Evolutionary conservation across 2,113 vertebrate genomes (phyloP).

Genomic region (Percina caprodes): DNA sequence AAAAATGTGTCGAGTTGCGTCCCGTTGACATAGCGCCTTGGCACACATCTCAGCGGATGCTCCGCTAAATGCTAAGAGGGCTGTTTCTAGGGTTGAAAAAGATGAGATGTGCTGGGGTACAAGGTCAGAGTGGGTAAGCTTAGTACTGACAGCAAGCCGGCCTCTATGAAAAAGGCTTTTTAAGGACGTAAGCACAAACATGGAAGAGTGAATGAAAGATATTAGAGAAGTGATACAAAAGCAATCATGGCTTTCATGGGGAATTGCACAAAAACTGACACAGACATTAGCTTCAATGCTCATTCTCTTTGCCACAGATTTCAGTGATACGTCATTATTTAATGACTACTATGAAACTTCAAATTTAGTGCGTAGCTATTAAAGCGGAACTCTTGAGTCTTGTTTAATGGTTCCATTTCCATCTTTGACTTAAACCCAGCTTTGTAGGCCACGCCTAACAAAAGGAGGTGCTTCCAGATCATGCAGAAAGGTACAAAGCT

Average conservation of each 20-base stretch:
- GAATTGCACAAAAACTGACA: constrained; percentile 31
- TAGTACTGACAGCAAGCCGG: constrained; percentile 44
- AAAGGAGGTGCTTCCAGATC: constrained; percentile 18
- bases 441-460: constrained; percentile 31
- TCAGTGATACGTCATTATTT: constrained; percentile 34
- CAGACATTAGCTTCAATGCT: constrained; percentile 46
- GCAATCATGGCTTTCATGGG: constrained; percentile 70
- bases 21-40: constrained; percentile 54
- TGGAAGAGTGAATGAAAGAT: constrained; percentile 44
- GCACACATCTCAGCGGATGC: constrained; percentile 55
- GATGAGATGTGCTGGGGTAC: constrained; percentile 33
- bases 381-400: constrained; percentile 33
- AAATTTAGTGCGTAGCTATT: constrained; percentile 20
- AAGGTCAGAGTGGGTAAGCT: constrained; percentile 56
- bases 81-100: constrained; percentile 36
- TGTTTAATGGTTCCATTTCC: constrained; percentile 45
- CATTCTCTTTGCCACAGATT: constrained; percentile 41
- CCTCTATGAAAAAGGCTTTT: constrained; percentile 47
- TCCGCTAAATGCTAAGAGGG: constrained; percentile 62
- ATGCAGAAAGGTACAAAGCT: background rate
- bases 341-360: constrained; percentile 19
- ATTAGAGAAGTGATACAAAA: constrained; percentile 57
- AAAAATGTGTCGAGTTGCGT: constrained; percentile 63
- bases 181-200: constrained; percentile 41
- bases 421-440: constrained; percentile 40